A percentile compares a stretch with the other conserved stretches of the same genome.
These are phyloP conservation scores for Doris montereyensis DNA, from an alignment of 2,888 invertebrate genomes.

Conservation along the genomic window DNA sequence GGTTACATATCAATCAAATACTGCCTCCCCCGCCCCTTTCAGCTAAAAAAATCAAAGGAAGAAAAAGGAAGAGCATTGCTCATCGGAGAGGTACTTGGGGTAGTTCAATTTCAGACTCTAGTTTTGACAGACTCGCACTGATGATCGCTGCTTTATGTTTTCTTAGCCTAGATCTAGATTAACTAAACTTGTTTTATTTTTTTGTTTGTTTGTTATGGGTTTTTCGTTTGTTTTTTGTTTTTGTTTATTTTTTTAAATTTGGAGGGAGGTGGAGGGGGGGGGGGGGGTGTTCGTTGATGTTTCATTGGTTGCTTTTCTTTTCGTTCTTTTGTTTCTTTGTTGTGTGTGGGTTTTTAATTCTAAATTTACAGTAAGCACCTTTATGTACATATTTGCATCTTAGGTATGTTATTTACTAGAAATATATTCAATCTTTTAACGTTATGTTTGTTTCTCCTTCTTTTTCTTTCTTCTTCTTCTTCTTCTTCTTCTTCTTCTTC, in stretches of 20 bases:
- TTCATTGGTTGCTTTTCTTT: background rate
- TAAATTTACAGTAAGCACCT: no score
- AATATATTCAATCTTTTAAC: background rate
- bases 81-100: no score
- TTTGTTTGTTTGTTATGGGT: background rate
- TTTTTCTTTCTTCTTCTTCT: background rate
- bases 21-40: no score
- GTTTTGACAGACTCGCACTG: background rate
- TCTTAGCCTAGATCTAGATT: background rate
- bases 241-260: no score
- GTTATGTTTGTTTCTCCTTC: background rate
- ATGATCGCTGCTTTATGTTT: background rate
- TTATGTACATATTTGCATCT: no score
- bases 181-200: background rate
- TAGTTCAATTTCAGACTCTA: no score
- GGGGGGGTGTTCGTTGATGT: background rate
- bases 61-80: no score
- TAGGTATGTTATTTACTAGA: no score
- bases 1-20: no score
- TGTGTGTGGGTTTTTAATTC: background rate
- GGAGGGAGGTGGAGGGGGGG: background rate
- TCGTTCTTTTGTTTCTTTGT: background rate
- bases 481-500: background rate
- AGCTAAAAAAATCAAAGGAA: no score
- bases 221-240: background rate